Evolutionary conservation across 2,797 vertebrate species (phyloP), one percentile per base, ranked within the genome.

Genomic region (Macroramphosus scolopax): DNA sequence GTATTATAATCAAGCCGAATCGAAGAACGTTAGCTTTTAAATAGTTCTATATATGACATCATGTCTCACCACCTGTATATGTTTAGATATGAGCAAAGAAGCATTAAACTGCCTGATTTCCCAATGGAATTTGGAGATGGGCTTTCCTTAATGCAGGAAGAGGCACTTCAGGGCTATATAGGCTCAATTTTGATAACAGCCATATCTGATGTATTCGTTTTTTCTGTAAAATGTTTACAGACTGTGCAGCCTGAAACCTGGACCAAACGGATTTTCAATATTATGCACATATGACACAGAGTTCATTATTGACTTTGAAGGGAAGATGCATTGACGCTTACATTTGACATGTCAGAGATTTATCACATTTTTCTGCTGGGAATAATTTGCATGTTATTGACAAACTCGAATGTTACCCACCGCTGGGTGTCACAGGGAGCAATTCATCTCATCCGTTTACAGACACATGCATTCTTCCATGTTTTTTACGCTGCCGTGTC

Each of bases 341-440:
- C n/a, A n/a, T n/a, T n/a, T n/a, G n/a, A n/a, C n/a, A n/a, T n/a
- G n/a, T n/a, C n/a, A n/a, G n/a, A n/a, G n/a, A n/a, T 22, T 22
- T 10, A 41, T 26, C 24, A 8, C n/a, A 35, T 65, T 33, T 65
- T 48, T 67, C 13, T 69, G 20, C 58, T 33, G 37, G 48, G 20
- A 54, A 53, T 28, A 34, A 37, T 72, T 54, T 80, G 87, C 86
- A 89, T 85, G 55, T 65, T 76, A 31, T 55, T 80, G 85, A 89
- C 88, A n/a, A n/a, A 84, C 75, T 89, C 63, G 82, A 87, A 84
- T 81, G 82, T 87, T 82, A 68, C 71, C 77, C 70, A 56, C 59
- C 54, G 45, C 34, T 64, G 67, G 77, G 66, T 78, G 63, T 65
- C 61, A 70, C 54, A 57, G 61, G 70, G 71, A 36, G 37, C 64